Base-by-base conservation (phyloP, 2,888 invertebrate species). In the Lepeophtheirus nordmannii region DNA sequence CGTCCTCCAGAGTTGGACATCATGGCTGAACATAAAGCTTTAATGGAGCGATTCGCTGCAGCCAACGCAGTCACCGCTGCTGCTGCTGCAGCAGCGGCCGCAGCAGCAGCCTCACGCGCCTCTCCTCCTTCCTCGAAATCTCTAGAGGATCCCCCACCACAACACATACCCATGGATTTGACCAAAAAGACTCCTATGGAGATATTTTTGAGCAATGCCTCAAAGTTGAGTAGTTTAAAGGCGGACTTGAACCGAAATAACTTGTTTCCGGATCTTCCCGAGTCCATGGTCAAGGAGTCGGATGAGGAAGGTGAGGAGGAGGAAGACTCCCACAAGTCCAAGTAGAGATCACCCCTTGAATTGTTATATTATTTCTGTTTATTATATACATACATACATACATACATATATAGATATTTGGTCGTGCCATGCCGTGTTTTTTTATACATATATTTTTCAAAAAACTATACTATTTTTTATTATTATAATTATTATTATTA, bases 11-110 rank as follows among this genome's bases (percentile, higher is more conserved):
- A 46, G 23, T 23, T 56, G 8, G 63, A 63, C 38, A 9, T 63
- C 56, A 20, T 63, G 12, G 63, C 63, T 5, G 63, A 63, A 56
- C 63, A 63, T 22, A 63, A 63, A 30, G 63, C 63, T 23, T n/a
- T 63, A 12, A 56, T 63, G 63, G 63, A 63, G 22, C 46, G 63
- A 9, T 63, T 56, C 23, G 53, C 63, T 1, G 62, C 62, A 11
- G 40, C 40, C 2, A 30, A 30, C 30, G 40, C 40, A n/a, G 22
- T 22, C 3, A 12, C n/a, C 5, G 58, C 58, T 8, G 22, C 56
- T 23, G 53, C 63, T 12, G 56, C 46, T 23, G 56, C 56, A 1
- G 46, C 56, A 3, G 63, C 63, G 2, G 63, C 63, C 2, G 14
- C 63, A n/a, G 20, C 20, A 17, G 37, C 20, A 1, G 63, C 63